Percentiles rank a stretch among this genome's conserved stretches.
Evolutionary conservation across 2,797 vertebrate species (phyloP).

Genomic region (Crypturellus tataupa): DNA sequence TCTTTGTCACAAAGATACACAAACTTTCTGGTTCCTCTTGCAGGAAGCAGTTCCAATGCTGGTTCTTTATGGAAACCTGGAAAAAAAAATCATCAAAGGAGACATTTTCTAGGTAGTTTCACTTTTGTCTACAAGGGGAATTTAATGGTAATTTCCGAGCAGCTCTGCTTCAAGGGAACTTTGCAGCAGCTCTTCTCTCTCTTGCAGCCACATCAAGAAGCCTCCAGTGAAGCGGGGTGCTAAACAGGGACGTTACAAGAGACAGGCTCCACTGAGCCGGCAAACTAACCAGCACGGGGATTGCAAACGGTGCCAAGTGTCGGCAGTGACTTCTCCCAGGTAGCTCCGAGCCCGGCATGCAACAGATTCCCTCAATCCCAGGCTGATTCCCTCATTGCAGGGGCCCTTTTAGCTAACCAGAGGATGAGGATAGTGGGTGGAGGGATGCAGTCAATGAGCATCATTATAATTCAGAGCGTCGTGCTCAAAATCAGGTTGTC

Average conservation of each 20-base stretch:
- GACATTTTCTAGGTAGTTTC: neutral
- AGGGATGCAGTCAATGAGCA: rapidly evolving
- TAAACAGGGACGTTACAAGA: neutral
- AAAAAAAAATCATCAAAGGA: neutral
- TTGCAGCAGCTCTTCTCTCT: neutral
- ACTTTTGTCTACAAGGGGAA: neutral
- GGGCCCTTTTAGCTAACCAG: rapidly evolving
- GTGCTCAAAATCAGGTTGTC: neutral
- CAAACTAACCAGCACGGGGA: rapidly evolving
- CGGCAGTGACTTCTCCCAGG: neutral
- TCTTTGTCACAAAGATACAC: rapidly evolving
- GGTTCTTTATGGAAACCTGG: neutral
- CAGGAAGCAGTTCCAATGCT: rapidly evolving
- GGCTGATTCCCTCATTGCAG: neutral
- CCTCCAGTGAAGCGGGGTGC: neutral
- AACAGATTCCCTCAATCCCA: neutral
- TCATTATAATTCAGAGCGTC: neutral
- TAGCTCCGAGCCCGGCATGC: neutral
- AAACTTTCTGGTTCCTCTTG: neutral
- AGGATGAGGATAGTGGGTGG: rapidly evolving
- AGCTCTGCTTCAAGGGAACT: neutral
- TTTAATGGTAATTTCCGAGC: neutral
- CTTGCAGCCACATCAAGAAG: neutral
- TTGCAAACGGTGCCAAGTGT: neutral
- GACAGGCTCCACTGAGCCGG: neutral